Percentiles rank a stretch among this genome's conserved stretches.
These are phyloP conservation scores for Tupiocoris notatus DNA, from an alignment of 2,888 invertebrate species.

Conservation along the genomic window DNA sequence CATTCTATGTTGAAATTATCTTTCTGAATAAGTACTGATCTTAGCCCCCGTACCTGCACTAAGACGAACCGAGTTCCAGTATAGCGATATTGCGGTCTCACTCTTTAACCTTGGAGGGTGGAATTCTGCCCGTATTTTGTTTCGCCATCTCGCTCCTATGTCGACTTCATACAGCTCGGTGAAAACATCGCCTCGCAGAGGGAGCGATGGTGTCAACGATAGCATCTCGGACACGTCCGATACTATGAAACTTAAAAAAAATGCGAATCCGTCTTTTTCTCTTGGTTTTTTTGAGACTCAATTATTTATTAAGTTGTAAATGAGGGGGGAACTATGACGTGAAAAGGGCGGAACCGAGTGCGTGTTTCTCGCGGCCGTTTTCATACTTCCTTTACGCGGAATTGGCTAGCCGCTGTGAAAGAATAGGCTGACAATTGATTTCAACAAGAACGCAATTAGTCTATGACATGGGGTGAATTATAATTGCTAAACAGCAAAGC, in stretches of 20 bases:
- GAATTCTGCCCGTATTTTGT: too few relatives aligned
- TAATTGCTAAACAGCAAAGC: background rate
- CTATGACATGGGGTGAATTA: background rate
- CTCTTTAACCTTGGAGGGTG: too few relatives aligned
- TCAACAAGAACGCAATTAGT: constrained; percentile 14
- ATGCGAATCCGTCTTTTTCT: background rate
- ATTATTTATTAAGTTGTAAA: background rate
- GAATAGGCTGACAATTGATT: constrained; percentile 18
- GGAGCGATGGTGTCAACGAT: background rate
- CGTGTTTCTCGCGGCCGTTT: background rate
- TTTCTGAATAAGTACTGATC: too few relatives aligned
- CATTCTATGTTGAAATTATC: too few relatives aligned
- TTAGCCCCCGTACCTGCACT: too few relatives aligned
- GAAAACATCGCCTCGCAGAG: background rate
- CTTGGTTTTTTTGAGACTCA: background rate
- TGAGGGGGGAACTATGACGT: background rate
- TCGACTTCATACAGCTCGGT: too few relatives aligned
- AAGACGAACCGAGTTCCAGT: too few relatives aligned
- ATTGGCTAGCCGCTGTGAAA: background rate
- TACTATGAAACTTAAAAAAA: background rate
- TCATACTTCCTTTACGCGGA: background rate
- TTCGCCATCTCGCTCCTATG: too few relatives aligned
- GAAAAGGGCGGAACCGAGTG: background rate
- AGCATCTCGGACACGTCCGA: background rate
- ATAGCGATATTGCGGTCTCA: too few relatives aligned